Base-by-base conservation (phyloP, 2,797 vertebrate genomes). In the Threskiornis aethiopicus region DNA sequence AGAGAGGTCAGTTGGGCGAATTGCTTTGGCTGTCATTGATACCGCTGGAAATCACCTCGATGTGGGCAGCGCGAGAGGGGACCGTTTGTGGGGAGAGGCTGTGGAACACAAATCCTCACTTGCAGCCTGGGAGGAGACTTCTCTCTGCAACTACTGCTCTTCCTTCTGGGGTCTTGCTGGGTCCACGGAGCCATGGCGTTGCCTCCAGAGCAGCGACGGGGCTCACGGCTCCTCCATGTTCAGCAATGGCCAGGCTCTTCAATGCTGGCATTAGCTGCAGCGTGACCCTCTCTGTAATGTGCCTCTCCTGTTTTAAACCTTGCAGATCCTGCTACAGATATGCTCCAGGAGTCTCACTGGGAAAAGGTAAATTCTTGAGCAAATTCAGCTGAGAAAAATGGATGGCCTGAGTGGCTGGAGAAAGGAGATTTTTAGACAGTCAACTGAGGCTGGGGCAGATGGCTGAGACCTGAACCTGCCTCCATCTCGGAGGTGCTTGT, bases 11-110 rank as follows among this genome's bases (percentile, higher is more conserved):
- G 96, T 87, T 44, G 18, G 20, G 41, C 7, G 0, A 4, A 4
- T 16, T 31, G 57, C 79, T 22, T 16, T 15, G 35, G n/a, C 26
- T 33, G 41, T 7, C 25, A 0, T 1, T 11, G 29, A 5, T 10
- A 12, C 18, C 1, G 1, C 31, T 13, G 29, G 69, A 1, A 2
- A 11, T 0, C 26, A n/a, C 20, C 41, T 62, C 2, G 0, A 0
- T 2, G 21, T 13, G 80, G 70, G 83, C 69, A 14, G 0, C 0
- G 42, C 64, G 55, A 21, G n/a, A 29, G 35, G 44, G 62, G 21
- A 1, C 16, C 29, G 13, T 5, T 4, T 3, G 44, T 35, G 47
- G 78, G 52, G 58, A 33, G 55, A n/a, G 65, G 58, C 69, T 69
- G 47, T 1, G 61, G 29, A 29, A 5, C 37, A 72, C 52, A 29